phyloP scores from a whole-genome alignment of 35 echinoderm and acorn worm genomes.

The Apostichopus japonicus region DNA sequence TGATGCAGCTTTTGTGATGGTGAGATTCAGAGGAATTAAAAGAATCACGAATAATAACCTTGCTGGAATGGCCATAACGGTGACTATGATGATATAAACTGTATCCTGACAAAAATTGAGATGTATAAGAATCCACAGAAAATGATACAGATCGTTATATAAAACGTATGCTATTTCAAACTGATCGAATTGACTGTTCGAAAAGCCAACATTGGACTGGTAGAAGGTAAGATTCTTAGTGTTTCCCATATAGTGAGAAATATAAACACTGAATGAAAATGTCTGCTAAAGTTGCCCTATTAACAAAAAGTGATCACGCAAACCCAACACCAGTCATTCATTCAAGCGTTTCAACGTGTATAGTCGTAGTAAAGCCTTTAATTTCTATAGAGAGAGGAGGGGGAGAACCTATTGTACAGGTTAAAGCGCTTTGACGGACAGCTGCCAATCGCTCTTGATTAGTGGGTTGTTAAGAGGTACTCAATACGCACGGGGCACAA shows the following conservation, averaged over 20 bases:
- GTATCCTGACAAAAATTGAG: no score
- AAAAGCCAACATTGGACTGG: no score
- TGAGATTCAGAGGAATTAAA: not conserved
- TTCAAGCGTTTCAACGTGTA: slow-evolving; percentile 12
- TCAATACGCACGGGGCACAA: not conserved
- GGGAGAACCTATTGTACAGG: not conserved
- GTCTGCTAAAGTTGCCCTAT: not conserved
- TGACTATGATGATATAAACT: no score
- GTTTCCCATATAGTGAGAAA: not conserved
- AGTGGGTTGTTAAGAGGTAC: slow-evolving; percentile 36
- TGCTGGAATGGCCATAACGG: no score
- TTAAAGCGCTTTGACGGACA: not conserved
- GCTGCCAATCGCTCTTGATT: slow-evolving; percentile 23
- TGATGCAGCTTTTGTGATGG: not conserved
- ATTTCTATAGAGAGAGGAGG: slow-evolving; percentile 5
- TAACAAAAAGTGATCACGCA: not conserved
- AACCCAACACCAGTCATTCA: slow-evolving; percentile 3
- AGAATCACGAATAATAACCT: not conserved
- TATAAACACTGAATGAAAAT: not conserved
- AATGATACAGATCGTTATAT: no score
- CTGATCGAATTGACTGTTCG: no score
- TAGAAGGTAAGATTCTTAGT: not conserved
- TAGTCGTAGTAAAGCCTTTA: not conserved
- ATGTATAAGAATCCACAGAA: no score
- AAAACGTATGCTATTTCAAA: no score